Conservation (phyloP, 2,113 vertebrate genomes). For the Tauraco erythrolophus region DNA sequence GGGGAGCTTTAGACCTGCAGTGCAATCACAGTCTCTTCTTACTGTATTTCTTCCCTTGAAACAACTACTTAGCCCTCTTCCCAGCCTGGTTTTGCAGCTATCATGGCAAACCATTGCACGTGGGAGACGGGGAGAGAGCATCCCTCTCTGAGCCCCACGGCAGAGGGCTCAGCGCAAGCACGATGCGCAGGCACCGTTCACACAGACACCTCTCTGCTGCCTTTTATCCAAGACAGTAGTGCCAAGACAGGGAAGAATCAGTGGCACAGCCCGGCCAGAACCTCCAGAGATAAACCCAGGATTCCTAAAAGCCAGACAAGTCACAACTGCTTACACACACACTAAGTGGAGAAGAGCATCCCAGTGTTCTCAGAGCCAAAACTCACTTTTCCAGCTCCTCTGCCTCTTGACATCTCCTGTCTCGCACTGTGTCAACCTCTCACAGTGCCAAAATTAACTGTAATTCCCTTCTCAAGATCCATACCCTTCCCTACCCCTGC, state of each 20-base stretch:
- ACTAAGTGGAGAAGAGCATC: background rate
- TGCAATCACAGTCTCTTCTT: background rate
- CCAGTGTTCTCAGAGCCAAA: background rate
- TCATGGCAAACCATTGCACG: background rate
- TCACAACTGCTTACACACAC: accelerated
- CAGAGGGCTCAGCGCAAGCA: background rate
- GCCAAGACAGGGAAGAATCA: accelerated
- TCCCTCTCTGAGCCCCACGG: accelerated
- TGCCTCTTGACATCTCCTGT: background rate
- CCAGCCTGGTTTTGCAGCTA: background rate
- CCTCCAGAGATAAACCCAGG: background rate
- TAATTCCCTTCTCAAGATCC: background rate
- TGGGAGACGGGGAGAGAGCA: background rate
- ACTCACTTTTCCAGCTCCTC: background rate
- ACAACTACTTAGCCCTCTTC: background rate
- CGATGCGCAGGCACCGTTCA: accelerated
- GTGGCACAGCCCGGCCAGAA: background rate
- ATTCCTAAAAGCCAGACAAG: background rate
- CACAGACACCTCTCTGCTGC: background rate
- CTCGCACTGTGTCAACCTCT: background rate
- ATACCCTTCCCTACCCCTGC: background rate
- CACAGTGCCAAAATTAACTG: background rate
- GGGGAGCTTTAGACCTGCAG: background rate
- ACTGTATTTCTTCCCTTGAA: background rate
- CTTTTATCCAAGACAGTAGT: background rate